Evolutionary conservation across 2,113 vertebrate species (phyloP), one percentile per base, ranked within the genome.

Genomic region (Platycercus adscitus): DNA sequence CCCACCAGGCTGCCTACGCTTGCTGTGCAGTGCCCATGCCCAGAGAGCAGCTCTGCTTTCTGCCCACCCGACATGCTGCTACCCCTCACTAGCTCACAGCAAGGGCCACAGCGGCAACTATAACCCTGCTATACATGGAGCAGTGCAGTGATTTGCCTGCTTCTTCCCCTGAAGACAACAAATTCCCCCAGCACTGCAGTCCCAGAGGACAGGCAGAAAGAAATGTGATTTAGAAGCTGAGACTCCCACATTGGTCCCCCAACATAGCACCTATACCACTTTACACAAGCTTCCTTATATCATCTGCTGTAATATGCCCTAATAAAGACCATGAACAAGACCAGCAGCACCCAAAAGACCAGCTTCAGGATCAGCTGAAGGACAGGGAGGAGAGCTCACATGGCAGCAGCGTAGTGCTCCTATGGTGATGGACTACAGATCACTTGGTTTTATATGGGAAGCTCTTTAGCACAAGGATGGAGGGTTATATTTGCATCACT

Each of bases 11-110:
- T 63, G 53, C 43, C 37, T 0, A 1, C 7, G 6, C 56, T 68
- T 92, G 43, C 41, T 20, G 11, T n/a, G 46, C 41, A 44, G 53
- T 2, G 2, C n/a, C 31, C 1, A 0, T 15, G 7, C 17, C 37
- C 60, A 52, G 80, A 26, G 5, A n/a, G 49, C 7, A 6, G 44
- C 46, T 0, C 0, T 28, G 49, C 11, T 47, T 35, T 49, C 49
- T 70, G 55, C 49, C 17, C 2, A 1, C 19, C 78, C 1, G 3
- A 26, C 0, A 2, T 6, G 4, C 26, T 7, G 4, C 31, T 31
- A 19, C 9, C 26, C 15, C 52, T 81, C 1, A 0, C 43, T 53
- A 52, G 20, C 28, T 39, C 41, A 39, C 60, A 55, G 66, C 39
- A 28, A 0, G 9, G 49, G 39, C 43, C 35, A 5, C 0, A 3